Base-by-base conservation (phyloP, 1,140 invertebrate genomes). In the Thalassaphorura encarpata region DNA sequence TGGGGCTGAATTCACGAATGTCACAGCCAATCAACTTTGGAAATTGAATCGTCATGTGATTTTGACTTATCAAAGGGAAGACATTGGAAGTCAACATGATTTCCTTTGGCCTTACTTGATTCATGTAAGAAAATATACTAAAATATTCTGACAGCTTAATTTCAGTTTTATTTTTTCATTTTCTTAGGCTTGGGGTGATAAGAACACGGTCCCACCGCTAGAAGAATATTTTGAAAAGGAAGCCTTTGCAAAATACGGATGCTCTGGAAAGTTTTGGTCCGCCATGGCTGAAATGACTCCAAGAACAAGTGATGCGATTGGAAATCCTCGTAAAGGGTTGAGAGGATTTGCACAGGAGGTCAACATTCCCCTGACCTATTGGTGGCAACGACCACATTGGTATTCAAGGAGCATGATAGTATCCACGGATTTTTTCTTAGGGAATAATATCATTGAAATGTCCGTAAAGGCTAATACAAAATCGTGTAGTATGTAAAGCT, bases 351-450 rank as follows among this genome's bases (percentile, higher is more conserved):
- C 85, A 0, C 77, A 86, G 60, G 70, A 69, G 0, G 77, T 84
- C 13, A 87, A 87, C 68, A 69, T 76, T 40, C 77, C 82, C 59
- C 72, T 55, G 13, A 85, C 82, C 0, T 68, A 69, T 23, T 82
- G 83, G 70, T 78, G 84, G 58, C 66, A 87, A 80, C 79, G 76
- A 77, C 66, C 71, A 77, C 5, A 75, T 77, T 56, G 79, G 82
- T 63, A 60, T 40, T 63, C 62, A 0, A 51, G 57, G 24, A 43
- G 49, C 2, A 87, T 85, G 64, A 81, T 87, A 29, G 75, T 87
- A 0, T 79, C 85, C 0, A 81, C 79, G 1, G 86, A 89, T 68
- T 89, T 83, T 69, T 87, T 85, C 68, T 72, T 86, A 5, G 83
- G 81, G 11, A 86, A 81, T 62, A 81, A 87, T 69, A 72, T 88